These are phyloP conservation scores for Drosophila tropicalis DNA, from an alignment of 1,140 invertebrate genomes.

Conservation along the genomic window DNA sequence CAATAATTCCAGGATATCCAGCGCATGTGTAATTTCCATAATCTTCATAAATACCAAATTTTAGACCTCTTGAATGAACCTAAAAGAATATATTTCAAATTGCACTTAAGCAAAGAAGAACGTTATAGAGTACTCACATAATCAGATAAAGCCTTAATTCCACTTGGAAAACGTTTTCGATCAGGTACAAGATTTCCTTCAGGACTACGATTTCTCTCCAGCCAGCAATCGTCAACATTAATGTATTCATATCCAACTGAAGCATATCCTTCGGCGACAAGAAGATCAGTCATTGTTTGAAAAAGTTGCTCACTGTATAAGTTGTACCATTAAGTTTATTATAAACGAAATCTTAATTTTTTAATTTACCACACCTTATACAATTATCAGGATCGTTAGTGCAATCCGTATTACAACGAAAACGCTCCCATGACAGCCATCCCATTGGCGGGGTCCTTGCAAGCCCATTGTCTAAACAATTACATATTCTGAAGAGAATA, in stretches of 20 bases:
- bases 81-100: constrained; percentile 75
- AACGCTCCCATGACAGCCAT: constrained; percentile 96
- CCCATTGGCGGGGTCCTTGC: constrained; percentile 92
- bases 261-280: constrained; percentile 95
- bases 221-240: constrained; percentile 98
- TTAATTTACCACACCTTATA: constrained; percentile 88
- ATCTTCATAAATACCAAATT: constrained; percentile 99
- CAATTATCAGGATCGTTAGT: constrained; percentile 96
- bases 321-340: no score
- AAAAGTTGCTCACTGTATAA: constrained; percentile 93
- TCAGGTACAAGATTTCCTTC: constrained; percentile 93
- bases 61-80: constrained; percentile 96
- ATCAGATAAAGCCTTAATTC: constrained; percentile 94
- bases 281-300: constrained; percentile 94
- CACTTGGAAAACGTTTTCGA: constrained; percentile 93
- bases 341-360: background rate
- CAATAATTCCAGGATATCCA: constrained; percentile 96
- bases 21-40: constrained; percentile 97
- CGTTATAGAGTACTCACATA: constrained; percentile 89
- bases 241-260: constrained; percentile 96
- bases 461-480: constrained; percentile 90
- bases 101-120: background rate
- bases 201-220: constrained; percentile 90
- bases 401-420: constrained; percentile 96
- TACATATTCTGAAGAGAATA: constrained; percentile 59